Evolutionary conservation across 2,888 invertebrate species (phyloP), one percentile per base, ranked within the genome.

Genomic region (Andrena marginata): DNA sequence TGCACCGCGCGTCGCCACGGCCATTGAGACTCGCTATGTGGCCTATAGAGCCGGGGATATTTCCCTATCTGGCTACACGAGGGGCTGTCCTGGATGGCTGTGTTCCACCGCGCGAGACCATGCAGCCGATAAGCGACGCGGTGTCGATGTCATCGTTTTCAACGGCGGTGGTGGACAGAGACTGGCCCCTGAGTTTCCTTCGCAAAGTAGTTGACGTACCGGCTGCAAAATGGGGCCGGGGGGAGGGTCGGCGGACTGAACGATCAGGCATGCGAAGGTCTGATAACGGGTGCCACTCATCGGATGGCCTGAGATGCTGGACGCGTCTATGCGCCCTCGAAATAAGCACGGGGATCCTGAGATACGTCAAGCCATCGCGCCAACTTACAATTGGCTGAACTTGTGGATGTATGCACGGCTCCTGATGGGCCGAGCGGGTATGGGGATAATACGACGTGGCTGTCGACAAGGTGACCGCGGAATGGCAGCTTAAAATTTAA

Each of bases 221-320:
- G 73, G 83, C 80, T 82, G 78, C 85, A 89, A 91, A 42, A 42
- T 16, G 42, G 16, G 42, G 42, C 4, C 42, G 42, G 16, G 13
- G 35, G 16, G 42, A 16, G 42, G 42, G 16, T 42, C 42, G 42
- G 85, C 85, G 87, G 81, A 74, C 81, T 83, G 90, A 89, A 91
- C 92, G 91, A 92, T 92, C 91, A 91, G 87, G 89, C 90, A 91
- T 90, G 91, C 91, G 87, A 89, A 89, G 87, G 89, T 85, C 88
- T 89, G 92, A 91, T 92, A 92, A 90, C 91, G 90, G 64, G 68
- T 49, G 68, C 31, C 59, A 72, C 64, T 76, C 59, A 59, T 56
- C 54, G 73, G 84, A 84, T 83, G 84, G 83, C 82, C 77, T 60
- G 69, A 71, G 68, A 69, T n/a, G 71, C 64, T 68, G 70, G 69